Percentiles rank a stretch among this genome's conserved stretches.
phyloP scores from a whole-genome alignment of 2,888 invertebrate genomes.

The Platycheirus rosarum region DNA sequence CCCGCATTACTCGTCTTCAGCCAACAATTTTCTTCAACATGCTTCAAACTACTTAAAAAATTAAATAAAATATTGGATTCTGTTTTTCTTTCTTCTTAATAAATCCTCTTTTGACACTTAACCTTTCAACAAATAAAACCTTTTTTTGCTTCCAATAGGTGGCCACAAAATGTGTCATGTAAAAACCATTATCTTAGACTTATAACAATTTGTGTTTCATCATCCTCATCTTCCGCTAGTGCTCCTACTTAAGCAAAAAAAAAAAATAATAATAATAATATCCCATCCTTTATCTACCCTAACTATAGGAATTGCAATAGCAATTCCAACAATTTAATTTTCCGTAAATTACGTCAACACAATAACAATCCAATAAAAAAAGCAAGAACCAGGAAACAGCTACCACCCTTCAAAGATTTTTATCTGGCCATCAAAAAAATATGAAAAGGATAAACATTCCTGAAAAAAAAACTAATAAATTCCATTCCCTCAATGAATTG shows the following conservation, averaged over 20 bases:
- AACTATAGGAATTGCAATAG: constrained; percentile 45
- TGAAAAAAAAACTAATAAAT: constrained; percentile 64
- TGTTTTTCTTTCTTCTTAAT: constrained; percentile 25
- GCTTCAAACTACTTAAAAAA: too few species aligned
- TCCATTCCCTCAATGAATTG: constrained; percentile 54
- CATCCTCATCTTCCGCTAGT: constrained; percentile 16
- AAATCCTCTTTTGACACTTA: constrained; percentile 28
- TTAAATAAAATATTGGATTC: not conserved
- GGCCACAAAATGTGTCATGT: constrained; percentile 31
- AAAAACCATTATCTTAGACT: constrained; percentile 29
- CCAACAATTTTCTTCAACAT: too few species aligned
- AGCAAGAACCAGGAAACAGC: constrained; percentile 30
- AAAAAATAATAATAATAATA: constrained; percentile 12
- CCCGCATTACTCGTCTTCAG: too few species aligned
- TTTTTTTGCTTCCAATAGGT: constrained; percentile 6
- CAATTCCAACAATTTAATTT: constrained; percentile 70
- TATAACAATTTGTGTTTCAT: constrained; percentile 33
- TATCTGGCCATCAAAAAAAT: constrained; percentile 63
- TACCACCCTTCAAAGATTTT: constrained; percentile 55
- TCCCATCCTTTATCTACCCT: constrained; percentile 5
- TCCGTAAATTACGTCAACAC: constrained; percentile 66
- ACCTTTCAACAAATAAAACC: constrained; percentile 23
- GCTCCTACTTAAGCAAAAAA: not conserved
- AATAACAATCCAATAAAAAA: constrained; percentile 68
- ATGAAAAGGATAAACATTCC: constrained; percentile 66